These are phyloP conservation scores for Miichthys miiuy DNA, from an alignment of 2,797 vertebrate species.

Conservation along the genomic window DNA sequence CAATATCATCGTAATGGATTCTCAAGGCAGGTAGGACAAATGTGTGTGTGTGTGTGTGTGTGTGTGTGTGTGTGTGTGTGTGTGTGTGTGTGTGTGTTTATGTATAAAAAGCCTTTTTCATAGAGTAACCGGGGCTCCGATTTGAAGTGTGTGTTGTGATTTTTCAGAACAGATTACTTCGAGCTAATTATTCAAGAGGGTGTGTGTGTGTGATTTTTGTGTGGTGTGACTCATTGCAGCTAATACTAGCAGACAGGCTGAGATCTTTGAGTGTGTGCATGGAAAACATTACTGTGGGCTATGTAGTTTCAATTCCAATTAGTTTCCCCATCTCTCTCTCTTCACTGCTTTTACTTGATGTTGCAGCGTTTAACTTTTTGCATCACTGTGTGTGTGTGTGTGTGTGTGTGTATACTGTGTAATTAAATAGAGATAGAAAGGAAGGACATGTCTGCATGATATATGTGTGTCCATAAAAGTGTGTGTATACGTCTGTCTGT, in stretches of 20 bases:
- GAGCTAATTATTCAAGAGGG: background rate
- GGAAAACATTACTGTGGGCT: constrained; percentile 19
- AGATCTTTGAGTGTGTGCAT: constrained; percentile 12
- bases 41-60: background rate
- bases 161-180: constrained; percentile 13
- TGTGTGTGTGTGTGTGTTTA: background rate
- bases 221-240: background rate
- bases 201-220: constrained; percentile 3
- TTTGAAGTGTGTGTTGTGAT: constrained; percentile 7
- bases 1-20: constrained; percentile 40
- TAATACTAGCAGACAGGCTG: constrained; percentile 1
- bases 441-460: constrained; percentile 4
- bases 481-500: constrained; percentile 3
- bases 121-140: background rate
- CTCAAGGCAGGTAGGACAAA: background rate
- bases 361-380: constrained; percentile 6
- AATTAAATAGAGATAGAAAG: constrained; percentile 20
- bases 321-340: background rate
- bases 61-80: background rate
- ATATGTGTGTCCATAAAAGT: background rate
- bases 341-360: constrained; percentile 3
- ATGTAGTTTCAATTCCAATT: constrained; percentile 33
- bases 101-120: background rate
- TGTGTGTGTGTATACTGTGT: background rate
- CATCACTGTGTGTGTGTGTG: constrained; percentile 3